Percentiles rank a stretch among this genome's conserved stretches.
phyloP scores from a whole-genome alignment of 2,113 vertebrate genomes.

The Sinosuthora webbiana region DNA sequence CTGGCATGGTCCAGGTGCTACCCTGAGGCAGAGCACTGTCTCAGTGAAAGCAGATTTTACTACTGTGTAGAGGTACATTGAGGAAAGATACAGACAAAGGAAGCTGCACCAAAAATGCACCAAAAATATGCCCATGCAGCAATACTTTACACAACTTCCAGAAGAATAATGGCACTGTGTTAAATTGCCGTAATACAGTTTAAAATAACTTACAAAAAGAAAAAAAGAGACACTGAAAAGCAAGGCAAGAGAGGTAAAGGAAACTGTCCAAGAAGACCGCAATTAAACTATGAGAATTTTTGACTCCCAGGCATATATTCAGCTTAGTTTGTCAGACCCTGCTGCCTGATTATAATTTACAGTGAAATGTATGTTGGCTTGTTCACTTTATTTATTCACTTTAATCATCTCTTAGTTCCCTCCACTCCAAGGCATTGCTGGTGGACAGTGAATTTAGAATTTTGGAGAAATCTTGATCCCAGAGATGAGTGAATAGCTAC shows the following conservation, averaged over 20 bases:
- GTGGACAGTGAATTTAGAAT: not conserved
- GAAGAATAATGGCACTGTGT: not conserved
- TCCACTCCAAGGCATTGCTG: not conserved
- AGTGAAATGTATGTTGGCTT: conserved; percentile 1
- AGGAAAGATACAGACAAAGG: not conserved
- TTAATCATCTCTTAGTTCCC: not conserved
- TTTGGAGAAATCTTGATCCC: not conserved
- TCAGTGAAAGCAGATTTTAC: not conserved
- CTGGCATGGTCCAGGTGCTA: not conserved
- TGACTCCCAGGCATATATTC: not conserved
- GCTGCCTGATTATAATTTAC: conserved; percentile 21
- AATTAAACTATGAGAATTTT: not conserved
- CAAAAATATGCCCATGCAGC: not conserved
- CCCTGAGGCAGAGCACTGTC: not conserved
- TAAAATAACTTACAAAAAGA: not conserved
- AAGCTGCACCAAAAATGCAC: not conserved
- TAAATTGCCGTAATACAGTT: not conserved
- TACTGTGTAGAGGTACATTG: fast-evolving
- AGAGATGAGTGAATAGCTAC: not conserved
- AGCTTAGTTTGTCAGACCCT: not conserved
- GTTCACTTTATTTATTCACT: conserved; percentile 18
- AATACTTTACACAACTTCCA: not conserved
- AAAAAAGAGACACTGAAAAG: not conserved
- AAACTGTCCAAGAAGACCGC: not conserved
- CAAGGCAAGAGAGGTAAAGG: not conserved